phyloP scores from a whole-genome alignment of 2,113 vertebrate species.

The Corapipo altera region DNA sequence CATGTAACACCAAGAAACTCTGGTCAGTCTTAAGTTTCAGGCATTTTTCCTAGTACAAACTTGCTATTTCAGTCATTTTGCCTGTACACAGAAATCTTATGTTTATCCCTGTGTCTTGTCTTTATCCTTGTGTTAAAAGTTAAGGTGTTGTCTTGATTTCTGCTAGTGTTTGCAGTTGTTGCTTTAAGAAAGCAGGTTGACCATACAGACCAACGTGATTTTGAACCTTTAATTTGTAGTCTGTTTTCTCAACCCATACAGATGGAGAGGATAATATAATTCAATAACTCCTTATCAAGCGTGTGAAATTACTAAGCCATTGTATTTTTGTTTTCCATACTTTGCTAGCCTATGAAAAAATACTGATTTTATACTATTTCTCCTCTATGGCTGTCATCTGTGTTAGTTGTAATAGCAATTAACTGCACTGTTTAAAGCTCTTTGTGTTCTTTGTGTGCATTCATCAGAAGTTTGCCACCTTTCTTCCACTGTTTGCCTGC shows the following conservation, averaged over 20 bases:
- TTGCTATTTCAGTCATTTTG: neutral
- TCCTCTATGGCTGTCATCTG: neutral
- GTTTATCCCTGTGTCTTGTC: neutral
- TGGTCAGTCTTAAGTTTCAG: neutral
- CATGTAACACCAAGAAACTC: neutral
- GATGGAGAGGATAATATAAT: neutral
- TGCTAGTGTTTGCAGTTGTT: neutral
- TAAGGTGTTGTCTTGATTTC: neutral
- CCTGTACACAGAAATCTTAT: neutral
- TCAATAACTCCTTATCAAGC: neutral
- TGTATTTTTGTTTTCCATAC: neutral
- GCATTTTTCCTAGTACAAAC: neutral
- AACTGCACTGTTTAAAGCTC: neutral
- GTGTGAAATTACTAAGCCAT: neutral
- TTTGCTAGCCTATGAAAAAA: neutral
- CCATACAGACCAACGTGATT: neutral
- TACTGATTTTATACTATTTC: neutral
- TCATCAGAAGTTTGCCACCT: conserved; percentile 17
- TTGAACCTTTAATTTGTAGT: neutral
- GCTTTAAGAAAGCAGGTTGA: neutral
- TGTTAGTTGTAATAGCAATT: neutral
- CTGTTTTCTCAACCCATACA: neutral
- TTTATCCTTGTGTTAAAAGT: neutral
- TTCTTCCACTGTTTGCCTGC: neutral
- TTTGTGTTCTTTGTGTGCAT: neutral